These are phyloP conservation scores for Plutomurus gul DNA, from an alignment of 1,140 invertebrate species.

Conservation along the genomic window DNA sequence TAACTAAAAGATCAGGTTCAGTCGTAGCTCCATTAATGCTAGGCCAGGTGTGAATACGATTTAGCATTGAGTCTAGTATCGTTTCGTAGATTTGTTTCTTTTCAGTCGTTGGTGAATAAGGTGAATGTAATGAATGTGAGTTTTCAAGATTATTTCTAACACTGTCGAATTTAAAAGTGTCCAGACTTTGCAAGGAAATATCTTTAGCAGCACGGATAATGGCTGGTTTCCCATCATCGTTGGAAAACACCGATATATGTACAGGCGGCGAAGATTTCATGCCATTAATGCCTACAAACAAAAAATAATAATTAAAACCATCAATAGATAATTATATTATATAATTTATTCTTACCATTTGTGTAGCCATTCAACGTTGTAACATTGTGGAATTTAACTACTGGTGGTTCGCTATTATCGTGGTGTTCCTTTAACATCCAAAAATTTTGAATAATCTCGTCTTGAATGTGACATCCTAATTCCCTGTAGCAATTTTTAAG, in stretches of 20 bases:
- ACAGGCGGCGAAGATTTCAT: constrained; percentile 11
- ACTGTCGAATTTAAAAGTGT: not conserved
- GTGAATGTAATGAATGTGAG: not conserved
- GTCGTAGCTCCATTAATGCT: not conserved
- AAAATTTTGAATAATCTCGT: constrained; percentile 45
- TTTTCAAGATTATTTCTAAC: not conserved
- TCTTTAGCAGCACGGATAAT: constrained; percentile 34
- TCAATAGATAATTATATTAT: not conserved
- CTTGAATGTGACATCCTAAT: constrained; percentile 40
- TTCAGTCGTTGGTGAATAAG: not conserved
- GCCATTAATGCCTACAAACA: constrained; percentile 35
- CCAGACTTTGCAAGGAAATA: not conserved
- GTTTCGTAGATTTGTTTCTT: constrained; percentile 16
- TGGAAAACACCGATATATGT: constrained; percentile 40
- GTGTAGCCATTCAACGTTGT: constrained; percentile 28
- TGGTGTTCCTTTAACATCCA: constrained; percentile 39
- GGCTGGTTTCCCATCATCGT: constrained; percentile 45
- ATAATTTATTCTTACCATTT: constrained; percentile 31
- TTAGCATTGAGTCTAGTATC: constrained; percentile 19
- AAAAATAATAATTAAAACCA: not conserved
- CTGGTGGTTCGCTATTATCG: constrained; percentile 15
- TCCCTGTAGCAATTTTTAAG: constrained; percentile 40
- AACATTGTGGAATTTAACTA: constrained; percentile 47
- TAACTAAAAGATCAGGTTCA: constrained; percentile 50
- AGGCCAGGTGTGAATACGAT: constrained; percentile 11